Evolutionary conservation across 2,888 invertebrate genomes (phyloP).

Genomic region (Sminthurides aquaticus): DNA sequence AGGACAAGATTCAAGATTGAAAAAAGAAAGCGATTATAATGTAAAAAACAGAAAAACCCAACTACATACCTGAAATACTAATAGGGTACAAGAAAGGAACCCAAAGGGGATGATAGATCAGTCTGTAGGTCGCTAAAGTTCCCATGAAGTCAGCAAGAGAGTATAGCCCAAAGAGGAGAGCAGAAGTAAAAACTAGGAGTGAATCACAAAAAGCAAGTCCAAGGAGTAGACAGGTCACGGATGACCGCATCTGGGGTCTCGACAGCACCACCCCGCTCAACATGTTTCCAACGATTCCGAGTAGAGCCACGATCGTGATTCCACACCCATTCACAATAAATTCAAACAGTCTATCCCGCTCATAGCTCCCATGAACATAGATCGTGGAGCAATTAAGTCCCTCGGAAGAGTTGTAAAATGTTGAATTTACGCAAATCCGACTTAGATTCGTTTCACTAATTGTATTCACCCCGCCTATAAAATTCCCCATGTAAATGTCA

Average conservation of each 20-base stretch:
- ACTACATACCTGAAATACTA: constrained; percentile 41
- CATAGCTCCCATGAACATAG: neutral
- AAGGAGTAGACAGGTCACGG: constrained; percentile 87
- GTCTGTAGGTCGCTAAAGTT: constrained; percentile 34
- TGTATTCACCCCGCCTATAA: neutral
- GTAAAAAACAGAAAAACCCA: no score
- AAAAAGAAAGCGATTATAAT: no score
- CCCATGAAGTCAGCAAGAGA: constrained; percentile 66
- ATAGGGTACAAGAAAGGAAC: constrained; percentile 42
- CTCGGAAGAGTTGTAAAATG: neutral
- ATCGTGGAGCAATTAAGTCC: neutral
- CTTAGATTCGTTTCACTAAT: neutral
- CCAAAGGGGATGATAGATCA: constrained; percentile 40
- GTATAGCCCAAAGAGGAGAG: constrained; percentile 76
- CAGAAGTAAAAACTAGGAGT: constrained; percentile 75
- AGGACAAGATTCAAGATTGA: no score
- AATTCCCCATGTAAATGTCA: neutral
- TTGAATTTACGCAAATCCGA: neutral
- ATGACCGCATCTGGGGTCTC: constrained; percentile 89
- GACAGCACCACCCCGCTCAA: constrained; percentile 84
- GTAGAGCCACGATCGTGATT: constrained; percentile 61
- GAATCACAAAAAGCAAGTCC: constrained; percentile 92
- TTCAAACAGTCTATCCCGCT: constrained; percentile 12
- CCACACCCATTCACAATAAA: constrained; percentile 67
- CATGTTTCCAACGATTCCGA: constrained; percentile 78